Conservation (phyloP, 1,140 invertebrate species). For the Drosophila willistoni region DNA sequence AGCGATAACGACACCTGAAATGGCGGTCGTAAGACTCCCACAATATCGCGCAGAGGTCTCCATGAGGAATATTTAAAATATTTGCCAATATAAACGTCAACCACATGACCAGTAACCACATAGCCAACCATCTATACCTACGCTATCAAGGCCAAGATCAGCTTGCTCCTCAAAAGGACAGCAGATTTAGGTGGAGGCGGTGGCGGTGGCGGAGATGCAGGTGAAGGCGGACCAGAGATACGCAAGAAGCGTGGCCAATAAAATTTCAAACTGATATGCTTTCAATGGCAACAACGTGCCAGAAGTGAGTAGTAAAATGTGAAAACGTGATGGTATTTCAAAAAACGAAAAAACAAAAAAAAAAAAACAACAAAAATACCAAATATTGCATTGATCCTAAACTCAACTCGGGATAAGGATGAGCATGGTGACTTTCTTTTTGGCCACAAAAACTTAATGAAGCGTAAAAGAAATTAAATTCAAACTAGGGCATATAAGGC, state of each 20-base stretch:
- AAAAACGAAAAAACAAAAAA: neutral
- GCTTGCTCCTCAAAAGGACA: slow-evolving; percentile 44
- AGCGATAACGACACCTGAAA: slow-evolving; percentile 57
- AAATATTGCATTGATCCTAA: slow-evolving; percentile 57
- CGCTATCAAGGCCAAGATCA: slow-evolving; percentile 80
- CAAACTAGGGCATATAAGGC: slow-evolving; percentile 1
- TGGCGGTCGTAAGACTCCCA: slow-evolving; percentile 17
- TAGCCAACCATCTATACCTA: slow-evolving; percentile 58
- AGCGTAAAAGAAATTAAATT: slow-evolving; percentile 26
- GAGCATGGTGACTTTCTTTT: slow-evolving; percentile 10
- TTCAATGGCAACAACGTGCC: slow-evolving; percentile 81
- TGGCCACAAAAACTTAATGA: slow-evolving; percentile 59
- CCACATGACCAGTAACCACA: slow-evolving; percentile 1
- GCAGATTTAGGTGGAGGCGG: slow-evolving; percentile 30
- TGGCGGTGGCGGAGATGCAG: neutral
- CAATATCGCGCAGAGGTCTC: neutral
- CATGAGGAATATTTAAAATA: slow-evolving; percentile 68
- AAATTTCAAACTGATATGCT: slow-evolving; percentile 80
- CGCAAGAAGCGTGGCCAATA: slow-evolving; percentile 77
- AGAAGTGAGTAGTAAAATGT: slow-evolving; percentile 81
- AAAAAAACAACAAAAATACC: slow-evolving; percentile 44
- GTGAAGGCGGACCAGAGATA: slow-evolving; percentile 29
- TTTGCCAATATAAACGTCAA: slow-evolving; percentile 80
- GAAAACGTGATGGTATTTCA: slow-evolving; percentile 79
- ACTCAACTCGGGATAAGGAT: slow-evolving; percentile 5